Conservation (phyloP, 2,113 vertebrate genomes). For the Cariama cristata region DNA sequence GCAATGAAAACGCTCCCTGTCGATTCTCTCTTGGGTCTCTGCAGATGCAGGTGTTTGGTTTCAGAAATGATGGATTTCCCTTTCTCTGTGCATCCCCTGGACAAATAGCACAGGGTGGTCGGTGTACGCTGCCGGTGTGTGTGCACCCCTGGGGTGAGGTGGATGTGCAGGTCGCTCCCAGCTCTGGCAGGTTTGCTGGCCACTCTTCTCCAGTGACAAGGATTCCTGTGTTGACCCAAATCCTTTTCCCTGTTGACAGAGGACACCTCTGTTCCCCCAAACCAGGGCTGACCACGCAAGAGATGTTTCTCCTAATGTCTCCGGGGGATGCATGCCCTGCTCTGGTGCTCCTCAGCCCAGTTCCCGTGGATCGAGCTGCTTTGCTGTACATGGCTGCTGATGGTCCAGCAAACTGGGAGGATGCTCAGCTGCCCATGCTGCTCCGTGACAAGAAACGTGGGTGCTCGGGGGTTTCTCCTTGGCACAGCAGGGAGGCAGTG, state of each 20-base stretch:
- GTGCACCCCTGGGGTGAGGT: not conserved
- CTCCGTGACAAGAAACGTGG: not conserved
- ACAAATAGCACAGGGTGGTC: no score
- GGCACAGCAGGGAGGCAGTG: not conserved
- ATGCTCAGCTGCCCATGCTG: not conserved
- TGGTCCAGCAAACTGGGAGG: not conserved
- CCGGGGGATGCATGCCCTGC: not conserved
- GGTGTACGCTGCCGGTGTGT: no score
- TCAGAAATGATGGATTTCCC: not conserved
- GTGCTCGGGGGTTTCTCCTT: accelerated
- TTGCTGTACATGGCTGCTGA: not conserved
- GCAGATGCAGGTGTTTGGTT: not conserved
- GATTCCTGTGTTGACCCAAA: not conserved
- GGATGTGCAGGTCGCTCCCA: not conserved
- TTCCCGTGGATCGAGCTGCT: not conserved
- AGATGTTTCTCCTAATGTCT: not conserved
- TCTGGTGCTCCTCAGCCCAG: not conserved
- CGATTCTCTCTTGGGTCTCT: not conserved
- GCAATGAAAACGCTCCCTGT: not conserved
- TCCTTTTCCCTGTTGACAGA: not conserved
- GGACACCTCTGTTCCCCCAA: not conserved
- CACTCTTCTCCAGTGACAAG: not conserved
- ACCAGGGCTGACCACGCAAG: not conserved
- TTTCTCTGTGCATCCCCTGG: not conserved
- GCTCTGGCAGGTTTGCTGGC: not conserved